Conservation (phyloP, 2,888 invertebrate genomes). For the Tetragnatha montana region DNA sequence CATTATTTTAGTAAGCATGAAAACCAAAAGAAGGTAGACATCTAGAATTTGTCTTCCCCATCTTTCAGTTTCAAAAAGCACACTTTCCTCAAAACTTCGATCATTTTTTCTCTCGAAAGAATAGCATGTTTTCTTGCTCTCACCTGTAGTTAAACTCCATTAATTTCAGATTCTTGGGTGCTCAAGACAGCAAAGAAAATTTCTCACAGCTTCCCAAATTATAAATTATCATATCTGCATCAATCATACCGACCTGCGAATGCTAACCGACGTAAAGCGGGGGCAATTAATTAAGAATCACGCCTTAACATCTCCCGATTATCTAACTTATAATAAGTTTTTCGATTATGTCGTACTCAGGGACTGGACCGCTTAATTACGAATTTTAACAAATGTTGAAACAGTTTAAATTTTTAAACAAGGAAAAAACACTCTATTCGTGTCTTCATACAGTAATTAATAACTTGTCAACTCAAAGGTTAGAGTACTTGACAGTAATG, state of each 20-base stretch:
- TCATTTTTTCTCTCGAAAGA: background rate
- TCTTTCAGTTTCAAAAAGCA: too few species aligned
- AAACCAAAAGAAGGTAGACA: too few species aligned
- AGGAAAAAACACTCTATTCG: background rate
- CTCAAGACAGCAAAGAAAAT: background rate
- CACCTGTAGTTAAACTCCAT: background rate
- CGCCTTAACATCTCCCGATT: background rate
- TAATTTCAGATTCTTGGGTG: background rate
- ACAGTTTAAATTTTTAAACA: background rate
- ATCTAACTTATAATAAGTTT: background rate
- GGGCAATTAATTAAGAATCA: background rate
- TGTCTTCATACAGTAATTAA: background rate
- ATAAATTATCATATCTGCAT: background rate
- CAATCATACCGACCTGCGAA: background rate
- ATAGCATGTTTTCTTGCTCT: background rate
- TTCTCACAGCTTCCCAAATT: background rate
- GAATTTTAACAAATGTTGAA: background rate
- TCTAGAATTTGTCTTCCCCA: too few species aligned
- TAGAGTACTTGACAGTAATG: background rate
- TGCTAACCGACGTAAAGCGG: background rate
- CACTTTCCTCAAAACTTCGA: background rate
- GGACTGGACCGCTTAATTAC: background rate
- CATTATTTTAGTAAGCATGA: too few species aligned
- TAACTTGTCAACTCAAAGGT: background rate
- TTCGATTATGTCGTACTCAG: too few species aligned